Conservation (phyloP, 2,888 invertebrate genomes). For the Megamerina dolium region DNA sequence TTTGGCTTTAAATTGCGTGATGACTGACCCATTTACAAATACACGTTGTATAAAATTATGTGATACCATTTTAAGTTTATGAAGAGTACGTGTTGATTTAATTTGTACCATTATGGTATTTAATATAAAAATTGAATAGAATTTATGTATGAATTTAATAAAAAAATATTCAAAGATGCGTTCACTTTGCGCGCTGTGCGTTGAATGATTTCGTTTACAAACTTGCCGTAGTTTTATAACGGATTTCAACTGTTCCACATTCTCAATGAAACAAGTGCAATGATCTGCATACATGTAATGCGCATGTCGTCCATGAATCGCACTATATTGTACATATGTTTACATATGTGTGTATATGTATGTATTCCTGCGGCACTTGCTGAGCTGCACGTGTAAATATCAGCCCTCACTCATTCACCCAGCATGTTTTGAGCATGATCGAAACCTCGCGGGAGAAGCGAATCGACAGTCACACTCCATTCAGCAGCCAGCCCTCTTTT, state of each 20-base stretch:
- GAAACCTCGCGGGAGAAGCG: too few species aligned
- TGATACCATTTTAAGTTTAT: conserved; percentile 23
- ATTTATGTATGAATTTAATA: too few species aligned
- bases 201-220: neutral
- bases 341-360: neutral
- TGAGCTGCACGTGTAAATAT: too few species aligned
- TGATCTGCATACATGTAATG: too few species aligned
- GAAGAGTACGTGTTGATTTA: conserved; percentile 6
- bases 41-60: conserved; percentile 30
- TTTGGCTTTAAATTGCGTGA: neutral
- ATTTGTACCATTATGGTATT: too few species aligned
- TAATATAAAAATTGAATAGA: neutral
- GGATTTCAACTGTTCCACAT: neutral
- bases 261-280: too few species aligned
- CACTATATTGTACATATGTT: neutral
- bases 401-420: too few species aligned
- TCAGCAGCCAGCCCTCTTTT: too few species aligned
- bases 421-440: too few species aligned
- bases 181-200: conserved; percentile 1
- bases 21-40: conserved; percentile 10
- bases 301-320: neutral
- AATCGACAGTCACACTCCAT: too few species aligned
- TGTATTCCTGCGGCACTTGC: neutral
- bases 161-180: too few species aligned
- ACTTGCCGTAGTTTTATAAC: neutral